Evolutionary conservation across 2,888 invertebrate genomes (phyloP).

Genomic region (Melanotus villosus): DNA sequence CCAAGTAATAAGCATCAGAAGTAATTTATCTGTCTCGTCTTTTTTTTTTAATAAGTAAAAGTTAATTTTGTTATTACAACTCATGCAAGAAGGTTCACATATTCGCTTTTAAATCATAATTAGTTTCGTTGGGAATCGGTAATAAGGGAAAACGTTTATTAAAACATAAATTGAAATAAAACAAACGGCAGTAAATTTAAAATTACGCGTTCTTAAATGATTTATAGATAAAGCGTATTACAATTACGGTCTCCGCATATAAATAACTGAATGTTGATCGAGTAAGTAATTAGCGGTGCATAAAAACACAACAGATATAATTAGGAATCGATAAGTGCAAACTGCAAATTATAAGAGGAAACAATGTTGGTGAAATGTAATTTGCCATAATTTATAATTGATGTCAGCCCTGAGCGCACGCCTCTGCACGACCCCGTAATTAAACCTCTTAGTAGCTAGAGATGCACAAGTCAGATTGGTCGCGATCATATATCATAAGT

Average conservation of each 20-base stretch:
- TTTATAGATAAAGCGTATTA: no score
- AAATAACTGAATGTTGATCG: slow-evolving; percentile 35
- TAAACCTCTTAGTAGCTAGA: slow-evolving; percentile 52
- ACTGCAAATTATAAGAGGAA: slow-evolving; percentile 48
- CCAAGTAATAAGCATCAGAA: no score
- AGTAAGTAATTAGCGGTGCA: slow-evolving; percentile 26
- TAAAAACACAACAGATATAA: slow-evolving; percentile 22
- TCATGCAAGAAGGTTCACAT: no score
- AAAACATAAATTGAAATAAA: no score
- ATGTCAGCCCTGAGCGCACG: slow-evolving; percentile 48
- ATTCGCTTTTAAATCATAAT: no score
- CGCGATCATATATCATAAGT: slow-evolving; percentile 51
- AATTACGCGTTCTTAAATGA: no score
- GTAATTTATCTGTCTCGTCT: no score
- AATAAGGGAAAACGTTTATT: no score
- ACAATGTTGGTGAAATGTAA: slow-evolving; percentile 48
- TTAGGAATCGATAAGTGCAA: slow-evolving; percentile 30
- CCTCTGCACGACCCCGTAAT: slow-evolving; percentile 48
- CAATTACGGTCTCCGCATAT: slow-evolving; percentile 10
- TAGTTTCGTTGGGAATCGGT: no score
- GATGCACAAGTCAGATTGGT: slow-evolving; percentile 48
- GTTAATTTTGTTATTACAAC: no score
- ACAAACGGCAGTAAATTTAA: no score
- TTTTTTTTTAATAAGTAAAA: no score
- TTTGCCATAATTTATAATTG: slow-evolving; percentile 53